Percentiles rank a stretch among this genome's conserved stretches.
Conservation (phyloP, 2,888 invertebrate genomes). For the Pristionchus arcanus region DNA sequence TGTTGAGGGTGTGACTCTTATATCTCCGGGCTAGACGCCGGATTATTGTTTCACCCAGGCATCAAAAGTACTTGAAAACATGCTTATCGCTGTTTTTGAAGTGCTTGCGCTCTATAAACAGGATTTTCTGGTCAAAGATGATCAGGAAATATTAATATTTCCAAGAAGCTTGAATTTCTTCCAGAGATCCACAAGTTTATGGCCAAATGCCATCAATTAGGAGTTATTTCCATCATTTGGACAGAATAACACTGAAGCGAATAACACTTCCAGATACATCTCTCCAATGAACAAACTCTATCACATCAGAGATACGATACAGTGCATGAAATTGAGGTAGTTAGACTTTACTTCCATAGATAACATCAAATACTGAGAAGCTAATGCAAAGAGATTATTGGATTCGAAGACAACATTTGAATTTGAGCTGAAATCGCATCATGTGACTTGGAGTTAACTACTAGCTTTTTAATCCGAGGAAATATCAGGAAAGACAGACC, state of each 20-base stretch:
- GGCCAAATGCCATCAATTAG: background rate
- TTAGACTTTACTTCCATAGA: no score
- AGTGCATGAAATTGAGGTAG: no score
- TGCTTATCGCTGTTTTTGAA: background rate
- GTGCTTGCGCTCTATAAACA: background rate
- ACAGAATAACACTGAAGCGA: background rate
- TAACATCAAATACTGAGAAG: no score
- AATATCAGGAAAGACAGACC: background rate
- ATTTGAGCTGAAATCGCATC: background rate
- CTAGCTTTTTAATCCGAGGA: constrained; percentile 1
- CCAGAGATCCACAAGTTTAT: background rate
- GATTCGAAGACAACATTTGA: background rate
- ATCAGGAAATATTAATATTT: constrained; percentile 13
- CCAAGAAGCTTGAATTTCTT: background rate
- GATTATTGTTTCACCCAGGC: background rate
- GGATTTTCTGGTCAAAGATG: background rate
- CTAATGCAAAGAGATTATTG: background rate
- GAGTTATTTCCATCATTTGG: background rate
- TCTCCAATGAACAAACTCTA: no score
- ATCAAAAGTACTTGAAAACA: constrained; percentile 40
- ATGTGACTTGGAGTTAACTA: background rate
- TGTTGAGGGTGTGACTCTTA: background rate
- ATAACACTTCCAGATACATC: background rate
- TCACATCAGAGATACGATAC: no score
- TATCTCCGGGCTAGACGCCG: background rate